Conservation (phyloP, 2,113 vertebrate species). For the Piprites chloris region DNA sequence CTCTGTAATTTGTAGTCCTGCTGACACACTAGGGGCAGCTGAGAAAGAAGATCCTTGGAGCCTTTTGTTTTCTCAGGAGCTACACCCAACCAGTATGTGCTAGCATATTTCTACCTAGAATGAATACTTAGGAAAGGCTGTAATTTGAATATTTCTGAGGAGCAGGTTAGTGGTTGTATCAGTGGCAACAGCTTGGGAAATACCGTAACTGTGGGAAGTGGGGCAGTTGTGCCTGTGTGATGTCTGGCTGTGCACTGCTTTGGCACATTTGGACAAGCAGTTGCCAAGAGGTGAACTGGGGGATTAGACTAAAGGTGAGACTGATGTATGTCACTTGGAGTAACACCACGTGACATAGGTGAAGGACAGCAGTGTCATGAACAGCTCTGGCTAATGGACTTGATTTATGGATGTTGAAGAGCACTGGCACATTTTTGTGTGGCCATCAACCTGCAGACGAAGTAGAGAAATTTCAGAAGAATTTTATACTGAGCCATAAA, state of each 20-base stretch:
- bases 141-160: background rate
- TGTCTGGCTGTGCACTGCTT: background rate
- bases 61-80: background rate
- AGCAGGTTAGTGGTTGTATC: background rate
- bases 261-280: background rate
- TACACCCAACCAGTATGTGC: rapidly evolving
- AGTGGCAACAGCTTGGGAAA: background rate
- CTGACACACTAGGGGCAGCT: background rate
- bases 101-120: background rate
- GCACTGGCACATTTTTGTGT: background rate
- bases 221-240: background rate
- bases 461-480: background rate
- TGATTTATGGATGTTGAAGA: background rate
- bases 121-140: background rate
- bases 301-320: background rate
- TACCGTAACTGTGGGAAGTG: rapidly evolving
- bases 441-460: background rate
- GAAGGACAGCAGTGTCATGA: rapidly evolving
- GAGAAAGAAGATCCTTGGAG: background rate
- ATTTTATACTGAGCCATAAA: background rate
- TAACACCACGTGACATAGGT: too few species aligned
- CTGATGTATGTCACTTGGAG: rapidly evolving
- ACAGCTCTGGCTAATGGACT: background rate
- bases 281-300: rapidly evolving
- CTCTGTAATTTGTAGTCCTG: background rate